Evolutionary conservation across 1,140 invertebrate genomes (phyloP).

Genomic region (Ceratoteleas bidentatus): DNA sequence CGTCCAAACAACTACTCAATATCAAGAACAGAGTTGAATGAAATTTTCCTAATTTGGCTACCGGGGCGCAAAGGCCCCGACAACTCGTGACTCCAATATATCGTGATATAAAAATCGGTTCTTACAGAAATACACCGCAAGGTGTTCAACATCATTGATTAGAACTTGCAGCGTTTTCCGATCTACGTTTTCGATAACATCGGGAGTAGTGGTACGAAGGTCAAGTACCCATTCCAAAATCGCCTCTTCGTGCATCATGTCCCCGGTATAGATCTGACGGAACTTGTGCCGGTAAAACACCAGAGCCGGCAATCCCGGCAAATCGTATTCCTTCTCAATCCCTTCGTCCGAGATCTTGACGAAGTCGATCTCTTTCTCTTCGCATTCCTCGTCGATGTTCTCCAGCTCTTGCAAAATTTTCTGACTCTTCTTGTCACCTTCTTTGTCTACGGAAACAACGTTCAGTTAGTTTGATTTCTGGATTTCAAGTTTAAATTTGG

Average conservation of each 20-base stretch:
- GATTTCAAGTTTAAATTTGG: too few relatives aligned
- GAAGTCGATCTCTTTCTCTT: conserved; percentile 95
- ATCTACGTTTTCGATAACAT: conserved; percentile 96
- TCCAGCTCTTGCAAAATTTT: conserved; percentile 95
- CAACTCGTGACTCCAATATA: conserved; percentile 7
- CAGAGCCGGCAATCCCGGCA: conserved; percentile 90
- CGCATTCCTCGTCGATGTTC: conserved; percentile 97
- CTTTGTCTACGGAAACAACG: conserved; percentile 88
- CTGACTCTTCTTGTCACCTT: conserved; percentile 93
- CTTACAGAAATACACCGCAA: conserved; percentile 96
- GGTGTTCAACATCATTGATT: conserved; percentile 94
- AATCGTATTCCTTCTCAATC: conserved; percentile 94
- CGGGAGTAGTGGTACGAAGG: conserved; percentile 90
- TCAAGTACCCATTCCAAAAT: conserved; percentile 95
- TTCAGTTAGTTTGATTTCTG: too few relatives aligned
- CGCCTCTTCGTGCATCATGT: conserved; percentile 95
- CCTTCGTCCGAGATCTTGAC: conserved; percentile 95
- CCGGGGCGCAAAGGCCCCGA: not conserved
- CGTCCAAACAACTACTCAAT: conserved; percentile 2
- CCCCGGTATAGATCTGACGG: conserved; percentile 91
- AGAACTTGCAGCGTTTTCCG: conserved; percentile 93
- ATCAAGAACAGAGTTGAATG: too few relatives aligned
- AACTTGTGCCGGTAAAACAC: conserved; percentile 96
- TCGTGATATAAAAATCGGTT: conserved; percentile 48
- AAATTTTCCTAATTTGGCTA: not conserved